A percentile compares a stretch with the other conserved stretches of the same genome.
Conservation (phyloP, 1,140 invertebrate genomes). For the Philotrypesis tridentata region DNA sequence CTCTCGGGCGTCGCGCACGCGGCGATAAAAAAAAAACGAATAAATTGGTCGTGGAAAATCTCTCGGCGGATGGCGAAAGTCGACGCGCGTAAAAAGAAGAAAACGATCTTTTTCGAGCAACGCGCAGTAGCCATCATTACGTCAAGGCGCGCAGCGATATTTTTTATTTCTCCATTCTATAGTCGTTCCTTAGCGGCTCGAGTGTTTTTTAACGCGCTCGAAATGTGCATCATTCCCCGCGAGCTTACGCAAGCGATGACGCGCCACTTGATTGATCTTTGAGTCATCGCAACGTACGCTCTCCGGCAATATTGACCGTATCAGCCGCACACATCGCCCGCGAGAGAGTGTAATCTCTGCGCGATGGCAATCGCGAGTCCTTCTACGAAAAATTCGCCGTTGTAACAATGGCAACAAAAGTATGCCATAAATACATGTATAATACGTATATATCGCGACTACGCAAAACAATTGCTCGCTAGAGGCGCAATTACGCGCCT, state of each 20-base stretch:
- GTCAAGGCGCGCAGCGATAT: background rate
- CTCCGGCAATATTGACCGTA: background rate
- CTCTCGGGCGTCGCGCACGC: background rate
- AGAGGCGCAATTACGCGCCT: too few relatives aligned
- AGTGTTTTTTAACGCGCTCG: background rate
- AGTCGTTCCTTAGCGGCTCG: too few relatives aligned
- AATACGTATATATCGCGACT: too few relatives aligned
- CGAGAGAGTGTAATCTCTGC: background rate
- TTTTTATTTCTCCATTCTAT: background rate
- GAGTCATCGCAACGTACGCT: background rate
- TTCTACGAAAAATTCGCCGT: background rate
- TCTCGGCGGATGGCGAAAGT: background rate
- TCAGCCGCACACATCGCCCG: too few relatives aligned
- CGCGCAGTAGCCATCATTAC: background rate
- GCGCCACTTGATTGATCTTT: background rate
- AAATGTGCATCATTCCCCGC: background rate
- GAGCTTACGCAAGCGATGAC: background rate
- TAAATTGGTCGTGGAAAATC: background rate
- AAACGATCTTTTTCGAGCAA: too few relatives aligned
- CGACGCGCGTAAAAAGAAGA: background rate
- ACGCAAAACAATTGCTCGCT: too few relatives aligned
- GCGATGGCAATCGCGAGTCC: background rate
- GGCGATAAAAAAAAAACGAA: too few relatives aligned
- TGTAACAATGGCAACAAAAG: background rate
- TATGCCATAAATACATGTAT: too few relatives aligned